Evolutionary conservation across 2,888 invertebrate genomes (phyloP).

Genomic region (Drosophila affinis): DNA sequence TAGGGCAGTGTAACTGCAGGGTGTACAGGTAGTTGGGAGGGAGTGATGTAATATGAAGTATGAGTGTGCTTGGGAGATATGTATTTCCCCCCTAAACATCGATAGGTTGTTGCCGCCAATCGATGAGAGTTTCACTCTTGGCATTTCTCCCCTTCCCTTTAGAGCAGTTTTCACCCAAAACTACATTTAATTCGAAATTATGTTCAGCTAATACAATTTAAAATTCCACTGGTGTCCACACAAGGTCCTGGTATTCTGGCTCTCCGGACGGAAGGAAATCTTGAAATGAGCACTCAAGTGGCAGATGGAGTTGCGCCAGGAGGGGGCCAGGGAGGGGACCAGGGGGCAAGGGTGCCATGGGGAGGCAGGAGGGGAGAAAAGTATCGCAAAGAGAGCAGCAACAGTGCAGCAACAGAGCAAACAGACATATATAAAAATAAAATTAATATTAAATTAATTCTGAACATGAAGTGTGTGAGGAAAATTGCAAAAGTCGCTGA

Average conservation of each 20-base stretch:
- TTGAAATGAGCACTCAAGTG: constrained; percentile 70
- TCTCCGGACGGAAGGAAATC: constrained; percentile 59
- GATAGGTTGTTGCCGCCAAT: not conserved
- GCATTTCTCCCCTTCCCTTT: not conserved
- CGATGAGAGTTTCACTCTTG: not conserved
- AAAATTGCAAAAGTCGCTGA: constrained; percentile 75
- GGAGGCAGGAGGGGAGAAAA: constrained; percentile 25
- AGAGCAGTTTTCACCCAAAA: constrained; percentile 25
- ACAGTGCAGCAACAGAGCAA: constrained; percentile 17
- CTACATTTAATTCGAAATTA: constrained; percentile 75
- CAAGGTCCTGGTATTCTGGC: constrained; percentile 37
- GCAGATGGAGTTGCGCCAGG: constrained; percentile 45
- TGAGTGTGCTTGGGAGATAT: constrained; percentile 4
- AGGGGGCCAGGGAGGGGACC: not conserved
- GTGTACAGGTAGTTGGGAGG: constrained; percentile 15
- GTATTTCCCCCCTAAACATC: constrained; percentile 13
- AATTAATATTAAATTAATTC: constrained; percentile 80
- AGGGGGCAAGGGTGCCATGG: not conserved
- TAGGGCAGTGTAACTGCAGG: not conserved
- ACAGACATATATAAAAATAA: constrained; percentile 66
- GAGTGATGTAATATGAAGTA: not conserved
- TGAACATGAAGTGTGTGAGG: constrained; percentile 78
- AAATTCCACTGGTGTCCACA: constrained; percentile 71
- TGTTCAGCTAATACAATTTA: constrained; percentile 72
- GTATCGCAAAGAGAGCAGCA: constrained; percentile 40